Percentiles rank a stretch among this genome's conserved stretches.
These are phyloP conservation scores for Silurus glanis DNA, from an alignment of 2,113 vertebrate genomes.

Conservation along the genomic window DNA sequence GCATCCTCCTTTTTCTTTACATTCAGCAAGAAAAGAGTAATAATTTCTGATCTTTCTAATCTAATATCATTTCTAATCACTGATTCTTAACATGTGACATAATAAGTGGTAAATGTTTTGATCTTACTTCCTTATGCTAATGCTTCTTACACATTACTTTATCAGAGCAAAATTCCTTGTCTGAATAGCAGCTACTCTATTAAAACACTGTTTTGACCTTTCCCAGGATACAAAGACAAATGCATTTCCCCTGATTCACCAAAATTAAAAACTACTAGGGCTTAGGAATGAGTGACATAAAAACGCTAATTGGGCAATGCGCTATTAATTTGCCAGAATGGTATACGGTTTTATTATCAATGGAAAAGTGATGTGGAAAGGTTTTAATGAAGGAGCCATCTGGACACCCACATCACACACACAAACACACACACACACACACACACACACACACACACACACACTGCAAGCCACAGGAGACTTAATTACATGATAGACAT, in stretches of 20 bases:
- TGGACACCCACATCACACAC: conserved; percentile 47
- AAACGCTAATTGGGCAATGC: conserved; percentile 71
- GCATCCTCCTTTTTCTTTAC: conserved; percentile 72
- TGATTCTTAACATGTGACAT: conserved; percentile 5
- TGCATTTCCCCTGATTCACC: conserved; percentile 65
- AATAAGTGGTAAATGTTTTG: conserved; percentile 2
- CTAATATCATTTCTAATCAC: too few relatives aligned
- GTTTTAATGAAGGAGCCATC: conserved; percentile 72
- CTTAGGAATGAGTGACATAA: conserved; percentile 73
- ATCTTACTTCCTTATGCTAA: conserved; percentile 2
- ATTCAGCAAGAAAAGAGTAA: neutral
- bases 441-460: neutral
- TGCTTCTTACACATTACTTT: conserved; percentile 20
- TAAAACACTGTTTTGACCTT: conserved; percentile 62
- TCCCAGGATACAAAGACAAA: conserved; percentile 67
- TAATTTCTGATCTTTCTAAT: too few relatives aligned
- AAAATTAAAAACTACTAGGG: conserved; percentile 71
- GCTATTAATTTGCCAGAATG: conserved; percentile 71
- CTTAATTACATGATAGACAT: conserved; percentile 6
- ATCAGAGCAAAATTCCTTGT: conserved; percentile 31
- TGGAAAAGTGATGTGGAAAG: conserved; percentile 57
- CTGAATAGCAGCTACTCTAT: conserved; percentile 11
- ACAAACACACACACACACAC: neutral
- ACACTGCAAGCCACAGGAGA: neutral
- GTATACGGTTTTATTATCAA: conserved; percentile 59